phyloP scores from a whole-genome alignment of 2,888 invertebrate genomes.

The Lepetodrilus schrolli region DNA sequence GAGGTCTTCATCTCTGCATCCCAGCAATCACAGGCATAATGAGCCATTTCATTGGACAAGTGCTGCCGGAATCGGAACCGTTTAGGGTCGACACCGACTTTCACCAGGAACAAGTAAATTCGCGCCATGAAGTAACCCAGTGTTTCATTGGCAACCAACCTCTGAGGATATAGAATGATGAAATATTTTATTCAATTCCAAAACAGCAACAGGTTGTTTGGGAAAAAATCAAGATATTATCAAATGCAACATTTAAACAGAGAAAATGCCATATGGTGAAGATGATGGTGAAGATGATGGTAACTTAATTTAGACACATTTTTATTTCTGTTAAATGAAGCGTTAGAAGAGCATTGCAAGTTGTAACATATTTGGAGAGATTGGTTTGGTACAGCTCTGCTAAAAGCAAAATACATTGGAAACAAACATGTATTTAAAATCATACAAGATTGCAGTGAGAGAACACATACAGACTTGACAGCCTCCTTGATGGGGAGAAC shows the following conservation, averaged over 20 bases:
- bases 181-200: too few relatives aligned
- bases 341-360: too few relatives aligned
- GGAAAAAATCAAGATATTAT: too few relatives aligned
- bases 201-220: too few relatives aligned
- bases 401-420: too few relatives aligned
- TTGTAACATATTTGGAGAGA: too few relatives aligned
- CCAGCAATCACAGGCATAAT: slow-evolving; percentile 99
- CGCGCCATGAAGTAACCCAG: slow-evolving; percentile 98
- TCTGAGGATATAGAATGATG: slow-evolving; percentile 52
- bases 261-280: too few relatives aligned
- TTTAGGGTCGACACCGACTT: slow-evolving; percentile 88
- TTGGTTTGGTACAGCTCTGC: too few relatives aligned
- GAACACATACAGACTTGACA: slow-evolving; percentile 80
- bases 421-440: not conserved
- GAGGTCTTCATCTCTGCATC: slow-evolving; percentile 98
- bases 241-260: too few relatives aligned
- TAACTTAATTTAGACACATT: too few relatives aligned
- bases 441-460: not conserved
- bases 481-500: slow-evolving; percentile 89
- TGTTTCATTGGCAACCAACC: slow-evolving; percentile 94
- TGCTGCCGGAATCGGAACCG: slow-evolving; percentile 97
- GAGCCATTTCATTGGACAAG: slow-evolving; percentile 99
- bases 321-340: too few relatives aligned
- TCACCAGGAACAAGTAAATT: slow-evolving; percentile 90
- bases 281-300: too few relatives aligned